Base-by-base conservation (phyloP, 2,888 invertebrate genomes). In the Lissocephala sabroskyi region DNA sequence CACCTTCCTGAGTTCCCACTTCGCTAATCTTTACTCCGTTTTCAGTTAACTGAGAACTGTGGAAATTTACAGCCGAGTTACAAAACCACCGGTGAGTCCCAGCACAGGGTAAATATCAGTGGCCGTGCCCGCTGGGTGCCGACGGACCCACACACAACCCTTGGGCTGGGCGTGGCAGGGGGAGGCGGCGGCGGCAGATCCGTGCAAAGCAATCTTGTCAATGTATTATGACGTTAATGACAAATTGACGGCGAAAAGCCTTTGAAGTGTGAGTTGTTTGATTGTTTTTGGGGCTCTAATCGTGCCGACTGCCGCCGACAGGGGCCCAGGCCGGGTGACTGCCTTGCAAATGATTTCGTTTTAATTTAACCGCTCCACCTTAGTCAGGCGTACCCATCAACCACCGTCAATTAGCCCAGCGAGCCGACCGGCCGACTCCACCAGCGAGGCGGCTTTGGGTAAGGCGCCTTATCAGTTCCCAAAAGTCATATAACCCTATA, bases 261-360 rank as follows among this genome's bases (percentile, higher is more conserved):
- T 82, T 81, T 82, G 81, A 82, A 63, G 79, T 81, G n/a, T n/a
- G n/a, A n/a, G n/a, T 59, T 77, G 79, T 82, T 81, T 82, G 79
- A 79, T 81, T 80, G 81, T 79, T 70, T 65, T 63, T n/a, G n/a
- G n/a, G 66, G 81, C 65, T 76, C 77, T 77, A 80, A 74, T 79
- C 79, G 75, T 77, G 71, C 75, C 65, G 70, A 76, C 79, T 80
- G 80, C 80, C 80, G 81, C 77, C 78, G 56, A 52, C 46, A 65
- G 35, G 3, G 23, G 7, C 23, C 23, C 23, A 23, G n/a, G n/a
- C 11, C 13, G 43, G 46, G 47, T 47, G 54, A 52, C 33, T 56
- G 61, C 65, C 23, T 70, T 63, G 63, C 77, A 74, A 77, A 77
- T 71, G 71, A 71, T 63, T 67, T 74, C 68, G 74, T 74, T 71